Conservation (phyloP, 2,797 vertebrate genomes). For the Rhyacichthys aspro region DNA sequence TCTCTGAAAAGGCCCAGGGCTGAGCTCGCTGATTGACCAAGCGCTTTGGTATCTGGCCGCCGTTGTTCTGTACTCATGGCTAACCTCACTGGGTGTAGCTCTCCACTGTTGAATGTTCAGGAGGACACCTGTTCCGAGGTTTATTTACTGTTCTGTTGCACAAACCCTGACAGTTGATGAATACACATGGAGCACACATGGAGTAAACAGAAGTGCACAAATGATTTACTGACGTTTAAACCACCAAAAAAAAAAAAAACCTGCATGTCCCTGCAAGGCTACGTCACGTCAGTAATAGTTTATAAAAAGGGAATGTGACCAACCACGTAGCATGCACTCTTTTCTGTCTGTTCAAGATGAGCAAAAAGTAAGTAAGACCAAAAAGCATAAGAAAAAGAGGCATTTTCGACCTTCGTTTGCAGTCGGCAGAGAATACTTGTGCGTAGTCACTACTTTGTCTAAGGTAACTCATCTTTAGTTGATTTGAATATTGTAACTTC, state of each 20-base stretch:
- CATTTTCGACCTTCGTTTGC: too few relatives aligned
- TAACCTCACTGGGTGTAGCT: slow-evolving; percentile 70
- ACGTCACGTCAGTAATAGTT: too few relatives aligned
- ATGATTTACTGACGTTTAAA: slow-evolving; percentile 12
- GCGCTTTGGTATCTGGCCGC: slow-evolving; percentile 61
- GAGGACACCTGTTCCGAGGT: slow-evolving; percentile 77
- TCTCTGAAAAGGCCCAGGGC: slow-evolving; percentile 63
- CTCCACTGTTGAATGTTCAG: slow-evolving; percentile 46
- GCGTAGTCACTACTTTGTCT: too few relatives aligned
- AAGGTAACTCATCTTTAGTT: too few relatives aligned
- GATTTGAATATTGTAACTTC: too few relatives aligned
- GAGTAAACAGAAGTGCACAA: slow-evolving; percentile 62
- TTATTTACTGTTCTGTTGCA: slow-evolving; percentile 65
- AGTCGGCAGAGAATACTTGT: too few relatives aligned
- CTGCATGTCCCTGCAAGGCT: too few relatives aligned
- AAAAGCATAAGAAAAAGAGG: too few relatives aligned
- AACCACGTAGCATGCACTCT: too few relatives aligned
- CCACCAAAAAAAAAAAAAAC: neutral
- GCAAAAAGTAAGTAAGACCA: too few relatives aligned
- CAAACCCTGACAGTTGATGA: slow-evolving; percentile 71
- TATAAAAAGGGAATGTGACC: too few relatives aligned
- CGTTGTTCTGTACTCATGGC: slow-evolving; percentile 61
- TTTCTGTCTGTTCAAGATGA: too few relatives aligned
- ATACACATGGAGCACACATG: slow-evolving; percentile 52
- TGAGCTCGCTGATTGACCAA: slow-evolving; percentile 60